These are phyloP conservation scores for Heliothis subflexa DNA, from an alignment of 1,140 invertebrate genomes.

Conservation along the genomic window DNA sequence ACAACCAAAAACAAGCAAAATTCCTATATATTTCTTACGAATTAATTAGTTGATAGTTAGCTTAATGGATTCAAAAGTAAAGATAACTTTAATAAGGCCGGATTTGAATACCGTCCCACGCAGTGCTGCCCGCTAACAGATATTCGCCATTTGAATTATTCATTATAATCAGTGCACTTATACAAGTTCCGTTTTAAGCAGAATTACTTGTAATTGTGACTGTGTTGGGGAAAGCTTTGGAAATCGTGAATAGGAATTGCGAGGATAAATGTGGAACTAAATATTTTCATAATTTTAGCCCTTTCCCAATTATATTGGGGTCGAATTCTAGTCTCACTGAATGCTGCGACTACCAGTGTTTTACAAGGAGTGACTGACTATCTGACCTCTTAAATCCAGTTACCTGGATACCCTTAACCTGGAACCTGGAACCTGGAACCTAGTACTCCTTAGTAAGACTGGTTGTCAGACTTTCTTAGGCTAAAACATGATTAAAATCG, in stretches of 20 bases:
- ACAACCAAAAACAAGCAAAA: constrained; percentile 21
- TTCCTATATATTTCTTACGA: constrained; percentile 37
- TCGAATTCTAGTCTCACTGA: too few species aligned
- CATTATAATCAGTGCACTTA: constrained; percentile 78
- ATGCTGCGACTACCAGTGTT: too few species aligned
- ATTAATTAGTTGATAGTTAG: constrained; percentile 59
- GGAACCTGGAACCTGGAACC: too few species aligned
- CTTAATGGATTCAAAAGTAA: constrained; percentile 59
- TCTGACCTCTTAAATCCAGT: too few species aligned
- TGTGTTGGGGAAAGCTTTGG: constrained; percentile 28
- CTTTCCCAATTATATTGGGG: too few species aligned
- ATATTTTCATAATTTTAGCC: too few species aligned
- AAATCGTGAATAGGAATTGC: not conserved
- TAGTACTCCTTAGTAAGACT: too few species aligned
- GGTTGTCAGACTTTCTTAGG: too few species aligned
- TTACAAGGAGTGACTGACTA: too few species aligned
- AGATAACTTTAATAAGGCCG: constrained; percentile 64
- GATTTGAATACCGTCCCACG: constrained; percentile 59
- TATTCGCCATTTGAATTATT: constrained; percentile 73
- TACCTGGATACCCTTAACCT: too few species aligned
- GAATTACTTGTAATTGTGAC: constrained; percentile 44
- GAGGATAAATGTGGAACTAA: too few species aligned
- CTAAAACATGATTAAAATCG: too few species aligned
- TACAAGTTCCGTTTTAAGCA: constrained; percentile 57
- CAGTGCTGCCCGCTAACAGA: constrained; percentile 48